A percentile compares a stretch with the other conserved stretches of the same genome.
These are phyloP conservation scores for Timema podura DNA, from an alignment of 2,888 invertebrate genomes.

Conservation along the genomic window DNA sequence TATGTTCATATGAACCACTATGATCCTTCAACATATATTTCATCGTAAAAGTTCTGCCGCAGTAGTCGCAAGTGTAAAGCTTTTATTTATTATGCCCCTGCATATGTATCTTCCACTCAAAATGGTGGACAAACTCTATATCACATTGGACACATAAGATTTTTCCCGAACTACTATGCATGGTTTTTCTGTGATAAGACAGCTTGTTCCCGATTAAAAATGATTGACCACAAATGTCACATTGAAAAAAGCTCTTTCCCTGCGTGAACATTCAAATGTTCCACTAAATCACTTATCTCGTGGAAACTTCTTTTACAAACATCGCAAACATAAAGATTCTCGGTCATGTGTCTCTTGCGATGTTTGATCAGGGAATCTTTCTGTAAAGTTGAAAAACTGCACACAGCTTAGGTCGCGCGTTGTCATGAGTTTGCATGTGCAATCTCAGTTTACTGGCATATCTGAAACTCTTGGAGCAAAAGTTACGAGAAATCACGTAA, in stretches of 20 bases:
- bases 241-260: constrained; percentile 32
- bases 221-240: constrained; percentile 38
- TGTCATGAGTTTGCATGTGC: too few species aligned
- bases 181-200: not conserved
- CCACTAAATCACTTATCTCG: constrained; percentile 26
- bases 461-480: too few species aligned
- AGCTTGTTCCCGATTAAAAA: not conserved
- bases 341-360: too few species aligned
- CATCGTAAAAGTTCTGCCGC: constrained; percentile 23
- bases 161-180: not conserved
- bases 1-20: too few species aligned
- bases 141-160: constrained; percentile 25
- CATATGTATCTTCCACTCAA: constrained; percentile 35
- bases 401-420: too few species aligned
- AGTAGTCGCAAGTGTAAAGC: constrained; percentile 15
- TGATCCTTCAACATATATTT: too few species aligned
- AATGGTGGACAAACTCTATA: constrained; percentile 30
- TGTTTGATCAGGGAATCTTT: too few species aligned
- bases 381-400: too few species aligned
- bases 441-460: too few species aligned
- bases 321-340: constrained; percentile 56
- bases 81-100: too few species aligned
- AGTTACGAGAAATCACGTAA: too few species aligned
- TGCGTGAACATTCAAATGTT: not conserved
- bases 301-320: constrained; percentile 48